Conservation (phyloP, 2,797 vertebrate genomes). For the Myotis findleyi region DNA sequence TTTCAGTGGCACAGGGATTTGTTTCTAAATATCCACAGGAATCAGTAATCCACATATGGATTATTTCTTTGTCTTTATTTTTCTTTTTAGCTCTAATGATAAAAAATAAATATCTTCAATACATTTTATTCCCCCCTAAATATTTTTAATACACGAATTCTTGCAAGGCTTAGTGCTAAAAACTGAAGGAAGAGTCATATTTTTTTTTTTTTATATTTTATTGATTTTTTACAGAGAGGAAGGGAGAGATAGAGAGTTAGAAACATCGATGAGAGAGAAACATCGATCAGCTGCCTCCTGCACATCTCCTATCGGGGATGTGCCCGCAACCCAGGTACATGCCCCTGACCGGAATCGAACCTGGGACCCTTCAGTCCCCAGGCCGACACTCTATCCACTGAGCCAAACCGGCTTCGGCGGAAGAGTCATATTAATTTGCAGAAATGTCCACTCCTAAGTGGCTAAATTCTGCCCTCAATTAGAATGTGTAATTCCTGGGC, state of each 20-base stretch:
- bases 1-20: neutral
- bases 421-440: neutral
- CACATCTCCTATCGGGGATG: too few relatives aligned
- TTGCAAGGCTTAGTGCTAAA: neutral
- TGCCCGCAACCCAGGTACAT: too few relatives aligned
- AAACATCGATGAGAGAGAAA: too few relatives aligned
- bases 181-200: neutral
- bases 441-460: neutral
- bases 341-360: too few relatives aligned
- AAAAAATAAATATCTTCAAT: constrained; percentile 31
- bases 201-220: too few relatives aligned
- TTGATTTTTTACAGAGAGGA: too few relatives aligned
- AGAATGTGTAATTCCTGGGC: neutral
- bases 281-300: too few relatives aligned
- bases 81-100: neutral
- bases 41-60: neutral
- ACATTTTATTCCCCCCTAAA: neutral
- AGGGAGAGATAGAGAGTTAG: too few relatives aligned
- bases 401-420: too few relatives aligned
- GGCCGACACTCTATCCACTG: too few relatives aligned
- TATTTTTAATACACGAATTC: neutral
- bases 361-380: too few relatives aligned
- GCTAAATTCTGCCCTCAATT: neutral
- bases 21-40: neutral
- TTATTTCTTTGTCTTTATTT: constrained; percentile 30